A percentile compares a stretch with the other conserved stretches of the same genome.
Conservation (phyloP, 2,888 invertebrate species). For the Leptinotarsa juncta region DNA sequence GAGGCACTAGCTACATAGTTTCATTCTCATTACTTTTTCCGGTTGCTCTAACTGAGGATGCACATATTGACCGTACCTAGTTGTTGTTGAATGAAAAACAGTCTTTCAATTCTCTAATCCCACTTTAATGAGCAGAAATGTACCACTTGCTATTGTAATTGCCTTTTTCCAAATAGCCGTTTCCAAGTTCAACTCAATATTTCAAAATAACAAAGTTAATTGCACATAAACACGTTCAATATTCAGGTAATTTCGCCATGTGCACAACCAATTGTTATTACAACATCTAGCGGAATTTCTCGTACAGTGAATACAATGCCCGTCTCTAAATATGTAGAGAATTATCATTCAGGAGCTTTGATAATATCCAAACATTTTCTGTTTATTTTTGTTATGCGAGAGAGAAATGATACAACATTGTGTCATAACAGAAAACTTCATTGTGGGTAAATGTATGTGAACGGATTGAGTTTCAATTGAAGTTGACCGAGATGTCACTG, state of each 20-base stretch:
- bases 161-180: not conserved
- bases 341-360: not conserved
- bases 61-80: too few relatives aligned
- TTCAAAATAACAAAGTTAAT: constrained; percentile 27
- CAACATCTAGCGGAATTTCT: not conserved
- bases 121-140: not conserved
- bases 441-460: too few relatives aligned
- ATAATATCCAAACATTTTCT: not conserved
- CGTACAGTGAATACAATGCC: not conserved
- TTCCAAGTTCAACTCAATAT: constrained; percentile 14
- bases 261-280: constrained; percentile 3
- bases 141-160: not conserved
- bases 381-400: not conserved
- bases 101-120: not conserved
- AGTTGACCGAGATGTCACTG: too few relatives aligned
- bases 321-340: constrained; percentile 3
- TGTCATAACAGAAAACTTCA: too few relatives aligned
- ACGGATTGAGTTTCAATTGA: too few relatives aligned
- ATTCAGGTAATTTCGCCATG: constrained; percentile 22
- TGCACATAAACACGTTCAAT: constrained; percentile 22
- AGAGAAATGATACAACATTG: not conserved
- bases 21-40: not conserved
- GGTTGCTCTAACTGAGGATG: not conserved
- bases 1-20: too few relatives aligned
- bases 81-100: too few relatives aligned